phyloP scores from a whole-genome alignment of 2,113 vertebrate genomes.

The Acanthochromis polyacanthus region DNA sequence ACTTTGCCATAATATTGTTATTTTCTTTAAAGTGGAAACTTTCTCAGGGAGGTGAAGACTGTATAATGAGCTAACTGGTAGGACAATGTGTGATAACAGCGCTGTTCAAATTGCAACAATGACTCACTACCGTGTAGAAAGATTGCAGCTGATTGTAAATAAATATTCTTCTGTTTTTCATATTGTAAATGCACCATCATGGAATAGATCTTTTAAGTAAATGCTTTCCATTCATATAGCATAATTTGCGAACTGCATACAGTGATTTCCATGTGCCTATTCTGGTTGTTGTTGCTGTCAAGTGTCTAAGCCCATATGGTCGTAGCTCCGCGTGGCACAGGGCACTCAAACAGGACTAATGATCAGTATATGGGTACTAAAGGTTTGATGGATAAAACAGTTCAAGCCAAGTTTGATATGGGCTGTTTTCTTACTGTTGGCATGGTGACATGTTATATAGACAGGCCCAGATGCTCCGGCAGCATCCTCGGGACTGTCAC shows the following conservation, averaged over 20 bases:
- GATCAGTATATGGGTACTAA: slow-evolving; percentile 1
- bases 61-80: too few species aligned
- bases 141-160: background rate
- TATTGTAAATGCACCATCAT: too few species aligned
- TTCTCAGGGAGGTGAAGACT: too few species aligned
- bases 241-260: background rate
- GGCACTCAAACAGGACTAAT: background rate
- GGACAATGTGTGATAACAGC: too few species aligned
- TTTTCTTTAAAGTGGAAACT: too few species aligned
- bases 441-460: slow-evolving; percentile 57
- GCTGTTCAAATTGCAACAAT: too few species aligned
- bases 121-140: too few species aligned
- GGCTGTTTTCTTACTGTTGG: slow-evolving; percentile 40
- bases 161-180: too few species aligned
- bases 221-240: background rate
- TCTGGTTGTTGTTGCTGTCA: background rate
- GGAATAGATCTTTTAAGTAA: background rate
- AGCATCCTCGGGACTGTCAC: slow-evolving; percentile 67
- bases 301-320: background rate
- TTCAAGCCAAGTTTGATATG: slow-evolving; percentile 27
- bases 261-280: background rate
- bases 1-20: too few species aligned
- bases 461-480: slow-evolving; percentile 79
- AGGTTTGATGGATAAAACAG: slow-evolving; percentile 25
- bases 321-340: background rate